Conservation (phyloP, 1,140 invertebrate genomes). For the Orius laevigatus region DNA sequence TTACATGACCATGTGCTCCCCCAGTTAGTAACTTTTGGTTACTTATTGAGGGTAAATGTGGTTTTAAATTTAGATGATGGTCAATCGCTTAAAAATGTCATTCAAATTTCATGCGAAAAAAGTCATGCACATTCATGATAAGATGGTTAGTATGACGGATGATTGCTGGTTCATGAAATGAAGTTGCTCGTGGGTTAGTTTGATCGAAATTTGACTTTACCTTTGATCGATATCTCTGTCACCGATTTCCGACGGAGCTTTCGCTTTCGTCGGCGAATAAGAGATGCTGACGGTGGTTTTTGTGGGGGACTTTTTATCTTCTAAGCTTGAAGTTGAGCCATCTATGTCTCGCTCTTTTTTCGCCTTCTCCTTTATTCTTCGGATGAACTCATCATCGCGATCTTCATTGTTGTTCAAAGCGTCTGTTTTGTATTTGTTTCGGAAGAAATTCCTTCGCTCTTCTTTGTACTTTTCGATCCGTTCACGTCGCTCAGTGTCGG, state of each 20-base stretch:
- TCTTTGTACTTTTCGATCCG: constrained; percentile 56
- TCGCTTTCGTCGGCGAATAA: constrained; percentile 18
- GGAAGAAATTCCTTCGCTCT: constrained; percentile 64
- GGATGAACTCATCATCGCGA: constrained; percentile 20
- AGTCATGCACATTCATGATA: too few relatives aligned
- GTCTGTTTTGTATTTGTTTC: constrained; percentile 74
- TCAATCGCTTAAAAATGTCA: too few relatives aligned
- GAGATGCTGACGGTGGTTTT: constrained; percentile 21
- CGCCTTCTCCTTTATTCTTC: constrained; percentile 18
- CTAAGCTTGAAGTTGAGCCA: not conserved
- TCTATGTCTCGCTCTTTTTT: not conserved
- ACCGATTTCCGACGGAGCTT: not conserved
- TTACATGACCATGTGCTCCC: too few relatives aligned
- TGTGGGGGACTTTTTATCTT: constrained; percentile 13
- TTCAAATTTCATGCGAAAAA: too few relatives aligned
- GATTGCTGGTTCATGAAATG: not conserved
- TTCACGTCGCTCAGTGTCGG: constrained; percentile 24
- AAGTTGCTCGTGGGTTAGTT: not conserved
- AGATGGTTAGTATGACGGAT: too few relatives aligned
- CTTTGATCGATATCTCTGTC: not conserved
- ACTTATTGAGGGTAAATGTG: too few relatives aligned
- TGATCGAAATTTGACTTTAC: not conserved
- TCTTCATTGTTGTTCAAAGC: constrained; percentile 48
- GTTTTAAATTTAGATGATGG: too few relatives aligned
- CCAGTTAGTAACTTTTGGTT: too few relatives aligned